These are phyloP conservation scores for Callospermophilus lateralis DNA, from an alignment of 2,113 vertebrate species.

Conservation along the genomic window DNA sequence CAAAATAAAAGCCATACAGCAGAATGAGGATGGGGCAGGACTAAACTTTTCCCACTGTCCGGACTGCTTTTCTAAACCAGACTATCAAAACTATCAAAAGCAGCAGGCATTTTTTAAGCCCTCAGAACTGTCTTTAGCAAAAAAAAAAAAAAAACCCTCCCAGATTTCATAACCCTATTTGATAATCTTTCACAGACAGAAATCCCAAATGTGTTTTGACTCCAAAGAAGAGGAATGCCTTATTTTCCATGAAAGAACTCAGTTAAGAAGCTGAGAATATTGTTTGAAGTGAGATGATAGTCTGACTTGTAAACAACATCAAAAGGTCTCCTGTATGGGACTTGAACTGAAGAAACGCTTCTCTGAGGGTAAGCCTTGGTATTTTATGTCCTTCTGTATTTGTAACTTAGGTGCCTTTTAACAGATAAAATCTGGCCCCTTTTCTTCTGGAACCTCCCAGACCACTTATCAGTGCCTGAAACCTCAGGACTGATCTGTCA, in stretches of 20 bases:
- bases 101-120: background rate
- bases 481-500: background rate
- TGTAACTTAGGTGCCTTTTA: constrained; percentile 53
- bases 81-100: background rate
- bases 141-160: background rate
- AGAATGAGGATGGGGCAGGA: background rate
- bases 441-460: background rate
- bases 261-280: background rate
- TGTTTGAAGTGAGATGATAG: constrained; percentile 60
- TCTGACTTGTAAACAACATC: constrained; percentile 58
- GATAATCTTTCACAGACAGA: constrained; percentile 42
- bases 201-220: constrained; percentile 46
- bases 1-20: background rate
- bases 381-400: background rate
- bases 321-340: constrained; percentile 9
- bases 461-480: background rate
- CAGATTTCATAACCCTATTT: constrained; percentile 15
- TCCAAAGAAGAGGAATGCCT: constrained; percentile 6
- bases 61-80: constrained; percentile 3
- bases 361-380: background rate
- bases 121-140: background rate
- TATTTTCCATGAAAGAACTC: constrained; percentile 22
- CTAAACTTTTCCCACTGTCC: background rate
- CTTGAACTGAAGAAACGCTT: background rate
- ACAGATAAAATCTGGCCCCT: constrained; percentile 33